Percentiles rank a stretch among this genome's conserved stretches.
Conservation (phyloP, 2,888 invertebrate species). For the Drepana falcataria region DNA sequence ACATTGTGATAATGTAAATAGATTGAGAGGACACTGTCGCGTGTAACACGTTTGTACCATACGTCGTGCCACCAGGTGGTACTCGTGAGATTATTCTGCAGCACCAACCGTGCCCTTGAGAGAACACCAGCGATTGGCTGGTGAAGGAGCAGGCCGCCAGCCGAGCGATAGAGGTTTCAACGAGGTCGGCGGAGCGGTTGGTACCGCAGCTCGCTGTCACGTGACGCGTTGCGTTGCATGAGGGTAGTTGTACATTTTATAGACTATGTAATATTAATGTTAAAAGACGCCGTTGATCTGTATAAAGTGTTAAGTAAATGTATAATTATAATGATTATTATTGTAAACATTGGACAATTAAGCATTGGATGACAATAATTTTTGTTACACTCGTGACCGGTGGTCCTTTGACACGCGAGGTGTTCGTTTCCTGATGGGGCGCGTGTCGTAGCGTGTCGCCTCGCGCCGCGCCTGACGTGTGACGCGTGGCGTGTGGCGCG, state of each 20-base stretch:
- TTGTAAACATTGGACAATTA: slow-evolving; percentile 62
- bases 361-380: slow-evolving; percentile 79
- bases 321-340: slow-evolving; percentile 47
- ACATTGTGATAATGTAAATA: slow-evolving; percentile 68
- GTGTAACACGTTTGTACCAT: slow-evolving; percentile 1
- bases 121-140: too few species aligned
- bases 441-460: background rate
- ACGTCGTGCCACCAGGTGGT: slow-evolving; percentile 4
- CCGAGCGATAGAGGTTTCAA: too few species aligned
- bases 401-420: slow-evolving; percentile 35
- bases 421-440: slow-evolving; percentile 25
- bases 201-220: background rate
- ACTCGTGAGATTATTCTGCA: slow-evolving; percentile 11
- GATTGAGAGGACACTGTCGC: slow-evolving; percentile 4
- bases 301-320: slow-evolving; percentile 64
- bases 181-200: background rate
- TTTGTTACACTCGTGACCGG: slow-evolving; percentile 60
- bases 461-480: too few species aligned
- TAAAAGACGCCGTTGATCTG: slow-evolving; percentile 53
- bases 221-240: slow-evolving; percentile 24
- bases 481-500: background rate
- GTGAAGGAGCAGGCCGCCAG: too few species aligned
- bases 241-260: slow-evolving; percentile 59
- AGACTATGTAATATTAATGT: slow-evolving; percentile 40
- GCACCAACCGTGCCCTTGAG: background rate